phyloP scores from a whole-genome alignment of 2,113 vertebrate species.

The Antechinus flavipes region DNA sequence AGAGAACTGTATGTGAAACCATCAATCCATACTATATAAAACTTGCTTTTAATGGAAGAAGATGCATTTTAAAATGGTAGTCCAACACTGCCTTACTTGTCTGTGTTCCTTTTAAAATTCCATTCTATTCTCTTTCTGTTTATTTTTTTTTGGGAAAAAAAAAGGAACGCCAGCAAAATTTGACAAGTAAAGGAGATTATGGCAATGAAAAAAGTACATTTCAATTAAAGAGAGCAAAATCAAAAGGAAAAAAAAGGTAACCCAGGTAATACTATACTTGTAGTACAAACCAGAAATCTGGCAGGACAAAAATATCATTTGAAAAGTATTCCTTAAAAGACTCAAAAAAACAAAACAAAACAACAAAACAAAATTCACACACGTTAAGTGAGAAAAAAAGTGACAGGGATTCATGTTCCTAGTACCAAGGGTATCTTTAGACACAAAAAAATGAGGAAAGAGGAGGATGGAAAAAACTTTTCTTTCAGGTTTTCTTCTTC shows the following conservation, averaged over 20 bases:
- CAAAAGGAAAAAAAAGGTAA: not conserved
- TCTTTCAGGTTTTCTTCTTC: not conserved
- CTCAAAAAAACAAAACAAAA: no score
- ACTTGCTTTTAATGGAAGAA: not conserved
- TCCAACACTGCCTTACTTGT: not conserved
- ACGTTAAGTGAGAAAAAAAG: not conserved
- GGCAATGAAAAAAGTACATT: not conserved
- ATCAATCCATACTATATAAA: not conserved
- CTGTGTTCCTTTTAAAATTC: not conserved
- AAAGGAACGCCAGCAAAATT: not conserved
- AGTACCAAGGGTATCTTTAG: not conserved
- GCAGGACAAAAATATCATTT: not conserved
- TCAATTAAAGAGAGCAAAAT: not conserved
- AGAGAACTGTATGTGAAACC: not conserved
- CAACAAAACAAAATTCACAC: not conserved
- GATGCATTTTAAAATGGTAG: not conserved
- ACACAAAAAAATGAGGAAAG: not conserved
- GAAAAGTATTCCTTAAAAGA: not conserved
- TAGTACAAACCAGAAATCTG: not conserved
- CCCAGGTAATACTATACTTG: not conserved
- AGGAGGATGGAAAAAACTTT: not conserved
- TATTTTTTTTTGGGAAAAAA: not conserved
- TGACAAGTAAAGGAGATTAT: not conserved
- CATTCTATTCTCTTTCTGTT: not conserved
- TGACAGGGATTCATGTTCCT: not conserved